Percentiles rank a stretch among this genome's conserved stretches.
These are phyloP conservation scores for Phocides pigmalion DNA, from an alignment of 1,140 invertebrate genomes.

Conservation along the genomic window DNA sequence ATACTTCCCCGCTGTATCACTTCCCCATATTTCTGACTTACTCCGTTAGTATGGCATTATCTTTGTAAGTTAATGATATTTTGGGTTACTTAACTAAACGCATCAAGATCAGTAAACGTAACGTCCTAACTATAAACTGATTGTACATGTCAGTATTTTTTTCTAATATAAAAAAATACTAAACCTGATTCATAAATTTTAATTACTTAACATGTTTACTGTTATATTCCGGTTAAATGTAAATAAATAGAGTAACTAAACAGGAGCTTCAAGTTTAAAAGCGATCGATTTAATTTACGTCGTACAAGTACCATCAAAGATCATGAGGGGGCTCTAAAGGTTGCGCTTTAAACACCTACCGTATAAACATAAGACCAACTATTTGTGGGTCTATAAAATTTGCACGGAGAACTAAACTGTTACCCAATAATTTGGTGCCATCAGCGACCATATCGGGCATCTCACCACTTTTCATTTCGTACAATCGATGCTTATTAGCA, in stretches of 20 bases:
- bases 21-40: no score
- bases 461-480: constrained; percentile 33
- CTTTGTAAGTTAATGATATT: no score
- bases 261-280: constrained; percentile 12
- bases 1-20: no score
- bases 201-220: no score
- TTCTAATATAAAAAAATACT: no score
- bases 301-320: constrained; percentile 4
- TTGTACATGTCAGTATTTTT: no score
- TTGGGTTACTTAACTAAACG: no score
- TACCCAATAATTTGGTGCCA: constrained; percentile 31
- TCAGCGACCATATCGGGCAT: constrained; percentile 13
- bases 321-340: constrained; percentile 12
- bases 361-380: background rate
- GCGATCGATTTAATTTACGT: constrained; percentile 18
- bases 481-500: constrained; percentile 26
- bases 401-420: constrained; percentile 9
- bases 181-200: no score
- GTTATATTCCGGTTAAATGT: no score
- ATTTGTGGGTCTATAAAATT: constrained; percentile 27
- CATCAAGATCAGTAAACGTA: no score
- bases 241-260: constrained; percentile 24
- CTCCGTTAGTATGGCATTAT: no score
- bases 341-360: constrained; percentile 13
- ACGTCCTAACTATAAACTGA: no score